These are phyloP conservation scores for Pogonocichla stellata DNA, from an alignment of 2,113 vertebrate species.

Conservation along the genomic window DNA sequence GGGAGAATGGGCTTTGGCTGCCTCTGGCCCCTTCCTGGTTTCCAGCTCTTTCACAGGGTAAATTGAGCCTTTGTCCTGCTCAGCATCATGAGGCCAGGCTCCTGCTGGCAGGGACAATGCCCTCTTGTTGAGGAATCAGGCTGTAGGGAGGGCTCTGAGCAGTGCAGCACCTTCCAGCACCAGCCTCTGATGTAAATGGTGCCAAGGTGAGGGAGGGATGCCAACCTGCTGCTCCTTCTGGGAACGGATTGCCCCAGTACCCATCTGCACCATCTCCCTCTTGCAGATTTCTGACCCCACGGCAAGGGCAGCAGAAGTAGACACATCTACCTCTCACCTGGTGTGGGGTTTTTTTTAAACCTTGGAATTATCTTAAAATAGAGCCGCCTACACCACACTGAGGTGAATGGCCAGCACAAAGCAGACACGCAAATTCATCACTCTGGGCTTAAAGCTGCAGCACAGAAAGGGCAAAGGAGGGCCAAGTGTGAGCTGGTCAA, in stretches of 20 bases:
- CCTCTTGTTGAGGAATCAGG: background rate
- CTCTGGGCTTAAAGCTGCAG: background rate
- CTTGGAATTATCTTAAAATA: background rate
- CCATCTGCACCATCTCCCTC: background rate
- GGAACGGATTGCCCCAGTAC: background rate
- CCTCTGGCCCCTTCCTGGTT: background rate
- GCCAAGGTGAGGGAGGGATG: background rate
- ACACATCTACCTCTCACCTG: background rate
- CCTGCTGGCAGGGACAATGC: background rate
- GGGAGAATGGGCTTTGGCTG: background rate
- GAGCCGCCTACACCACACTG: fast-evolving
- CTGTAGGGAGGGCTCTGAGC: background rate
- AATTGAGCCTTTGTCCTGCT: conserved; percentile 39
- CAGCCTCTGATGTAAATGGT: background rate
- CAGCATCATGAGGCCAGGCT: background rate
- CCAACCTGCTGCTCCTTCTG: background rate
- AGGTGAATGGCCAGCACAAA: background rate
- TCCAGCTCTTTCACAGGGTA: background rate
- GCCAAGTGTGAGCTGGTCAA: background rate
- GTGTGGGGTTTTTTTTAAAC: background rate
- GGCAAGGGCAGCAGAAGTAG: background rate
- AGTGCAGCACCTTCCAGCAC: background rate
- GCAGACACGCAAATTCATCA: background rate
- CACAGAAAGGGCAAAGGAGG: background rate
- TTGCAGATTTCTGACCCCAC: background rate